A percentile compares a stretch with the other conserved stretches of the same genome.
Conservation (phyloP, 2,797 vertebrate genomes). For the Cuculus canorus region DNA sequence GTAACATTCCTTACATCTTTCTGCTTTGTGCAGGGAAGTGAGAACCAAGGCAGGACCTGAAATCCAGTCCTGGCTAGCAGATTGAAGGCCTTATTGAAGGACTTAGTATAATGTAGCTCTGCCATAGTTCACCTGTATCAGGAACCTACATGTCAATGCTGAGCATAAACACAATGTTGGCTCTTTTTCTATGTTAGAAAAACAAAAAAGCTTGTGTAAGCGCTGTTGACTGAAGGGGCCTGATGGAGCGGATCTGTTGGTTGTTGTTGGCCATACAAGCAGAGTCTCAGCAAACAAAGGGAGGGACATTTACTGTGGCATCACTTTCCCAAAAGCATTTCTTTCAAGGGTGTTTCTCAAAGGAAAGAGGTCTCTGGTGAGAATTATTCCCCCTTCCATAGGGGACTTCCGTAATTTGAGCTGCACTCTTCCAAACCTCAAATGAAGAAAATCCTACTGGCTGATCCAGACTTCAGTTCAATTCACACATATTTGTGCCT, state of each 20-base stretch:
- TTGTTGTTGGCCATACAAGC: not conserved
- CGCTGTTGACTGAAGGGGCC: constrained; percentile 10
- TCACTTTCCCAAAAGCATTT: not conserved
- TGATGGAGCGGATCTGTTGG: not conserved
- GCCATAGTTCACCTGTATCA: not conserved
- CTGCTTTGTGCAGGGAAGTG: not conserved
- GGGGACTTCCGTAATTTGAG: not conserved
- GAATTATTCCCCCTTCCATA: not conserved
- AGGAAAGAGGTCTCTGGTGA: not conserved
- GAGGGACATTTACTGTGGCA: not conserved
- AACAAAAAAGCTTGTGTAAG: constrained; percentile 27
- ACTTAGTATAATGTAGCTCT: not conserved
- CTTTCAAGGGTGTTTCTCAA: not conserved
- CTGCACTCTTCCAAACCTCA: not conserved
- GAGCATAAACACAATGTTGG: not conserved
- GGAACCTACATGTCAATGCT: not conserved
- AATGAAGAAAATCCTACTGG: not conserved
- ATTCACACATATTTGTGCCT: not conserved
- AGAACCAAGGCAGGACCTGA: not conserved
- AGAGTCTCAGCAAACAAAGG: not conserved
- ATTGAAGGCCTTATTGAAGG: not conserved
- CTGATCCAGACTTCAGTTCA: not conserved
- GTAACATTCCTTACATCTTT: not conserved
- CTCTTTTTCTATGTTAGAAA: not conserved
- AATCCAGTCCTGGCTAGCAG: not conserved